These are phyloP conservation scores for Mionectes macconnelli DNA, from an alignment of 2,113 vertebrate species.

Conservation along the genomic window DNA sequence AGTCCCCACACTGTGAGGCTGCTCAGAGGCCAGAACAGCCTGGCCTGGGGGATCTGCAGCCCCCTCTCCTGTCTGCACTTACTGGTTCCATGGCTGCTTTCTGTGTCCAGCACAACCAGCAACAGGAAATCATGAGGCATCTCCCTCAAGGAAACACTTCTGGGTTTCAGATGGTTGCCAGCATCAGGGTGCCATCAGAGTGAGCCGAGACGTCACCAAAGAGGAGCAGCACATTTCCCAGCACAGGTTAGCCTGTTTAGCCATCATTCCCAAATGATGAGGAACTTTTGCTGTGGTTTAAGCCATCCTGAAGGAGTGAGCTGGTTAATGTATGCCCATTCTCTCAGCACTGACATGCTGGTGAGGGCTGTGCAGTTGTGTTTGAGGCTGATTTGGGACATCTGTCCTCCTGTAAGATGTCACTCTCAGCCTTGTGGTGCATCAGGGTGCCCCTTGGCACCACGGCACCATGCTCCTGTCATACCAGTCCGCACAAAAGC, in stretches of 20 bases:
- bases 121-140: constrained; percentile 26
- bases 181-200: background rate
- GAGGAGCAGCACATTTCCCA: background rate
- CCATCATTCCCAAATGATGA: background rate
- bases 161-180: background rate
- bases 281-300: background rate
- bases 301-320: background rate
- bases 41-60: constrained; percentile 9
- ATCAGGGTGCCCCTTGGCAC: fast-evolving
- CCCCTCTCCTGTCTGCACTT: background rate
- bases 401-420: background rate
- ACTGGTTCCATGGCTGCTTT: constrained; percentile 12
- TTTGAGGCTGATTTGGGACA: background rate
- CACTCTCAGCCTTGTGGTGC: background rate
- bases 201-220: background rate
- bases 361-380: background rate
- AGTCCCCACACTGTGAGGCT: background rate
- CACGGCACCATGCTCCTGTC: fast-evolving
- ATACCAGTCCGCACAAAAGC: background rate
- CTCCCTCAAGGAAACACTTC: background rate
- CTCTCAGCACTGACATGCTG: background rate
- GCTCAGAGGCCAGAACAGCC: background rate
- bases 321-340: background rate
- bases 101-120: background rate
- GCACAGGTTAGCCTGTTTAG: background rate